phyloP scores from a whole-genome alignment of 2,888 invertebrate species.

The Lordiphosa fenestrarum region DNA sequence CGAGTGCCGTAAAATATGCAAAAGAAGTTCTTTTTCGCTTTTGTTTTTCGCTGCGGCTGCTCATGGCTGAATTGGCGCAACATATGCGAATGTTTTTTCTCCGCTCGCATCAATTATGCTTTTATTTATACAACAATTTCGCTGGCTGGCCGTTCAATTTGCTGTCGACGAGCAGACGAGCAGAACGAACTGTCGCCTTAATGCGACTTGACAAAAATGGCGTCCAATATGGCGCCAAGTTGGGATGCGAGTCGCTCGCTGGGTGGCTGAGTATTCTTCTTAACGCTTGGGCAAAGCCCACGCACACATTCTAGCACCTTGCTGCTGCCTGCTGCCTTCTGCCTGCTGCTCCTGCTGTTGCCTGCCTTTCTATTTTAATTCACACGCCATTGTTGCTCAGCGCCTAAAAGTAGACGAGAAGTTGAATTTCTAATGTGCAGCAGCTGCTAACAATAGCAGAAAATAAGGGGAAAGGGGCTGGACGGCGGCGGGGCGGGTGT shows the following conservation, averaged over 20 bases:
- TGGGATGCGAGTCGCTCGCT: not conserved
- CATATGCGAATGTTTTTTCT: constrained; percentile 53
- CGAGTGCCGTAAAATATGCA: constrained; percentile 65
- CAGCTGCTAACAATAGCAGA: constrained; percentile 71
- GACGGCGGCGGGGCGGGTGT: not conserved
- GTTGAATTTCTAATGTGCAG: constrained; percentile 75
- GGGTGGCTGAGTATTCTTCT: constrained; percentile 14
- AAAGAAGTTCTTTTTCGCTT: constrained; percentile 36
- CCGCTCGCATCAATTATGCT: constrained; percentile 68
- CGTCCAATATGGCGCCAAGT: constrained; percentile 74
- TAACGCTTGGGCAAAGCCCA: constrained; percentile 44
- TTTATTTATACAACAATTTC: constrained; percentile 74
- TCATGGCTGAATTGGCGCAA: constrained; percentile 69
- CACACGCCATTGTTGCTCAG: constrained; percentile 71
- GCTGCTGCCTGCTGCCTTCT: constrained; percentile 34
- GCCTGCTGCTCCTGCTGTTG: constrained; percentile 19
- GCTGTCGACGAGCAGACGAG: constrained; percentile 40
- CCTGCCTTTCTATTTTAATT: constrained; percentile 68
- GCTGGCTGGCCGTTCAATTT: constrained; percentile 69
- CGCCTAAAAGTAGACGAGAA: constrained; percentile 71
- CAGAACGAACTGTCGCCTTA: constrained; percentile 63
- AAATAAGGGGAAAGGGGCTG: constrained; percentile 21
- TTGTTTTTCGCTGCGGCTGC: constrained; percentile 45
- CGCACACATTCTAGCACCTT: constrained; percentile 58
- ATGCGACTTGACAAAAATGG: constrained; percentile 78